Base-by-base conservation (phyloP, 2,113 vertebrate genomes). In the Thamnaconus septentrionalis region DNA sequence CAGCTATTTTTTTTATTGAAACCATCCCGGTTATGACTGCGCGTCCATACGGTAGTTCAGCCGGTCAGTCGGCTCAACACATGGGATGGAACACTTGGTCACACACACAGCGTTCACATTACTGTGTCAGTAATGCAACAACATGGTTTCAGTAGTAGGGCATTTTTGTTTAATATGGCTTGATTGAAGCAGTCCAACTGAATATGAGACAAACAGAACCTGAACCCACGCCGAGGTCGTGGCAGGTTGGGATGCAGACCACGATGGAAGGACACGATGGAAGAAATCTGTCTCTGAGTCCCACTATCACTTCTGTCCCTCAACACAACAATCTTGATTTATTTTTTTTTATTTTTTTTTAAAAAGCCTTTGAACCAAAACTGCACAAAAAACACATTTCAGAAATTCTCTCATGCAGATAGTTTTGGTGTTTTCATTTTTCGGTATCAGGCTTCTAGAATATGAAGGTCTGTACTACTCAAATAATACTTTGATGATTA, bases 1-100 rank as follows among this genome's bases (percentile, higher is more conserved):
- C 75, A 85, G 81, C 81, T 85, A 85, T 61, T 77, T 54, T 90
- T 54, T 90, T 90, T 89, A 90, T 84, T 88, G 80, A 88, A 79
- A 82, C 73, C 61, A 61, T 57, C 66, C 67, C 54, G 71, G 59
- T 76, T 48, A 44, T 42, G 66, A 82, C 79, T 58, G 70, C 70
- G 74, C 71, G 76, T 55, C 79, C 83, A 69, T 10, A 77, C 1
- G 76, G 75, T 81, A 66, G 65, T 67, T 64, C 53, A 50, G 69
- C 79, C 74, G 69, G 68, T 79, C 69, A 76, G 61, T 78, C 82
- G 60, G 68, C 61, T 84, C 73, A 74, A 87, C 76, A 78, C 18
- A 31, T 31, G 18, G 18, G 18, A 31, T 31, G 18, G 18, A 31
- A 31, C 71, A 87, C 73, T 82, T 56, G 62, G 77, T 75, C 78